Conservation (phyloP, 2,113 vertebrate species). For the Beaufortia kweichowensis region DNA sequence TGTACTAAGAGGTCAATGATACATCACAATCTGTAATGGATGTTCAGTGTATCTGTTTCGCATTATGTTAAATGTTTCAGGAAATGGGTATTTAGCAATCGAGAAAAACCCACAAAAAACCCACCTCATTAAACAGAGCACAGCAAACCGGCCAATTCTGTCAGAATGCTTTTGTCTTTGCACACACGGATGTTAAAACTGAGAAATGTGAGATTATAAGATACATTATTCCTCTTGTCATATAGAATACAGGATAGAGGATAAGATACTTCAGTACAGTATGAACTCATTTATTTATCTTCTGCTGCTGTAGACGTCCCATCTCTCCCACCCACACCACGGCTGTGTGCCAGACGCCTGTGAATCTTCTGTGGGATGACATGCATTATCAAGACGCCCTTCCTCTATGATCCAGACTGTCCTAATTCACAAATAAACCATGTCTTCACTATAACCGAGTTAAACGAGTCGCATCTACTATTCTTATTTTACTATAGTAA, state of each 20-base stretch:
- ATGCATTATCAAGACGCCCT: conserved; percentile 32
- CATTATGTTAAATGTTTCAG: no score
- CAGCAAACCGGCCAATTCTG: no score
- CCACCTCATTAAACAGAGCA: no score
- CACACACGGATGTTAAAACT: no score
- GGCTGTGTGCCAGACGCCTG: conserved; percentile 42
- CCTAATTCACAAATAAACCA: conserved; percentile 37
- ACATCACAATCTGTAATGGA: no score
- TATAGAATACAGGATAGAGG: not conserved
- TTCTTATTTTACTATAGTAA: no score
- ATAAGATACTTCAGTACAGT: conserved; percentile 15
- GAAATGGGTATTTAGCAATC: no score
- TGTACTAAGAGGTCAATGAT: no score
- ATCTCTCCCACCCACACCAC: not conserved
- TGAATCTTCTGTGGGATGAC: conserved; percentile 40
- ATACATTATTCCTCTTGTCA: not conserved
- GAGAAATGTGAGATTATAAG: conserved; percentile 2
- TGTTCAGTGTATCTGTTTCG: no score
- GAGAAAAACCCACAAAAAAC: no score
- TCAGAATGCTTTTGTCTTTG: no score
- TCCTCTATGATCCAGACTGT: not conserved
- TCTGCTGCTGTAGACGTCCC: conserved; percentile 26
- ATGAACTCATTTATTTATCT: conserved; percentile 31
- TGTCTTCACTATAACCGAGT: conserved; percentile 42
- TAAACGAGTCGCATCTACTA: not conserved